Percentiles rank a stretch among this genome's conserved stretches.
These are phyloP conservation scores for Dryadula phaetusa DNA, from an alignment of 2,888 invertebrate genomes.

Conservation along the genomic window DNA sequence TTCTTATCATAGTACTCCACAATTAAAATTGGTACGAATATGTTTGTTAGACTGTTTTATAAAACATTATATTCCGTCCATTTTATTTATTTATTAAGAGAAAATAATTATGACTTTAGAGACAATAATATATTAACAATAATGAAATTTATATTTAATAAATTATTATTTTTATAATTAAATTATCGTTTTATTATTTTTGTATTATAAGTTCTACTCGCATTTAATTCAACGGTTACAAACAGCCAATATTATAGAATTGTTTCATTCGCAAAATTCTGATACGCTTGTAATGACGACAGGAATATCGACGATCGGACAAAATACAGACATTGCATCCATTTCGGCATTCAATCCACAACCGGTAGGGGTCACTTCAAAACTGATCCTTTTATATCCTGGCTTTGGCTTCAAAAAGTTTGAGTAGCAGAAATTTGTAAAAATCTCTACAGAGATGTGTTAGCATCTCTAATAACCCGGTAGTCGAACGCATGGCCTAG, in stretches of 20 bases:
- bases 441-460: too few species aligned
- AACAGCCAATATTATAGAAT: too few species aligned
- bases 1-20: too few species aligned
- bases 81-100: not conserved
- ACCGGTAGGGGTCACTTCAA: not conserved
- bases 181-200: not conserved
- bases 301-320: not conserved
- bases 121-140: slow-evolving; percentile 10
- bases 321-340: not conserved
- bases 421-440: too few species aligned
- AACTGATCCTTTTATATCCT: not conserved
- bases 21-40: not conserved
- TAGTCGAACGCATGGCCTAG: too few species aligned
- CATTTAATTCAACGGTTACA: too few species aligned
- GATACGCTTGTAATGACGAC: slow-evolving; percentile 7
- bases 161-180: slow-evolving; percentile 5
- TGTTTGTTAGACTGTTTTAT: not conserved
- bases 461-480: too few species aligned
- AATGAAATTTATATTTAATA: not conserved
- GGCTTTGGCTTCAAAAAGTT: not conserved
- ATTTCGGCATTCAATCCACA: not conserved
- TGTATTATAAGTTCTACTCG: too few species aligned
- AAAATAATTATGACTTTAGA: not conserved
- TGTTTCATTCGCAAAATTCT: slow-evolving; percentile 8
- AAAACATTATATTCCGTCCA: slow-evolving; percentile 8